Evolutionary conservation across 2,113 vertebrate species (phyloP).

Genomic region (Penelope pileata): DNA sequence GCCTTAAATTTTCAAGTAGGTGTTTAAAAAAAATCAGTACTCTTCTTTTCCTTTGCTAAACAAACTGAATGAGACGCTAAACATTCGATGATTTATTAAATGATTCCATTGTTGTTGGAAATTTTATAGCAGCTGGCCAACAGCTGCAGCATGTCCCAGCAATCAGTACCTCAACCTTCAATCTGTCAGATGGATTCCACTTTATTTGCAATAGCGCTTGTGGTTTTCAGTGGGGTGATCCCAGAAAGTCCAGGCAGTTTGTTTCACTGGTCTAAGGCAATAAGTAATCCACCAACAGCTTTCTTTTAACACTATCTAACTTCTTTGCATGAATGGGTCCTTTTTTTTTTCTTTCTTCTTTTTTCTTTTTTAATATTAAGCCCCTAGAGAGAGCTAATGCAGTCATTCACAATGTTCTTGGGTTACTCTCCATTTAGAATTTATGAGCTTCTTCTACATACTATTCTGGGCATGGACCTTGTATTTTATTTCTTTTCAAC

Average conservation of each 20-base stretch:
- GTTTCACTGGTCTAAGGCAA: background rate
- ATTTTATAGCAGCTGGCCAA: conserved; percentile 52
- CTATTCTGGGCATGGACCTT: background rate
- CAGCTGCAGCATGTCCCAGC: conserved; percentile 20
- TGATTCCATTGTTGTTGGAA: background rate
- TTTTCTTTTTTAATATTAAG: background rate
- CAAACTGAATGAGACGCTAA: conserved; percentile 8
- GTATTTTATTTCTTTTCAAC: background rate
- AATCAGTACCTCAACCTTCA: conserved; percentile 3
- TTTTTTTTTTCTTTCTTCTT: background rate
- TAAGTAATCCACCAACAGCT: background rate
- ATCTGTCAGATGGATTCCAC: background rate
- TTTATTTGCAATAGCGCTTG: conserved; percentile 19
- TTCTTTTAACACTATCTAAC: background rate
- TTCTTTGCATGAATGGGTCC: background rate
- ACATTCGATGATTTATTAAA: conserved; percentile 52
- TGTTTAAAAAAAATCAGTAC: conserved; percentile 5
- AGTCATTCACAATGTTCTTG: background rate
- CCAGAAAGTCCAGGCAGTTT: conserved; percentile 8
- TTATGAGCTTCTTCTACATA: background rate
- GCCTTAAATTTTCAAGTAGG: background rate
- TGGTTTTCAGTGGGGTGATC: conserved; percentile 19
- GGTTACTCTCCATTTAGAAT: background rate
- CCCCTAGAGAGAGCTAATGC: background rate
- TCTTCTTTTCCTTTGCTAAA: background rate